A percentile compares a stretch with the other conserved stretches of the same genome.
These are phyloP conservation scores for Neogobius melanostomus DNA, from an alignment of 2,113 vertebrate genomes.

Conservation along the genomic window DNA sequence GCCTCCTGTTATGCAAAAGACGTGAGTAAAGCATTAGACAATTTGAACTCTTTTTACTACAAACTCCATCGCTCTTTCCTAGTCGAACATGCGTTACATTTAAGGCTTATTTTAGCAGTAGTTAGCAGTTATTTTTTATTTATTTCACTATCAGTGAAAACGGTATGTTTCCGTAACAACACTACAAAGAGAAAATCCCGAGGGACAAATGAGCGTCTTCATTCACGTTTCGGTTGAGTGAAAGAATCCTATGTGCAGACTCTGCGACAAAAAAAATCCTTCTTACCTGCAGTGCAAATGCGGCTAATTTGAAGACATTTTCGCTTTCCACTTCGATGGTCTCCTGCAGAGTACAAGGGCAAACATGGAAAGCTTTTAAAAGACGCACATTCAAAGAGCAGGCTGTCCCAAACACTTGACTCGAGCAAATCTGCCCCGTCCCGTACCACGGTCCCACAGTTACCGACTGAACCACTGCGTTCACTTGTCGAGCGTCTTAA, in stretches of 20 bases:
- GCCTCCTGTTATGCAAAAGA: constrained; percentile 84
- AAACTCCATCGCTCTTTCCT: neutral
- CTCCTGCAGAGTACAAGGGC: constrained; percentile 76
- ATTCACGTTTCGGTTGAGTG: constrained; percentile 21
- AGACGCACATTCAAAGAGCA: constrained; percentile 12
- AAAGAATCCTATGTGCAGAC: constrained; percentile 9
- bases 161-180: neutral
- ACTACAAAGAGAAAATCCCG: neutral
- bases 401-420: constrained; percentile 59
- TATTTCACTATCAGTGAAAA: neutral
- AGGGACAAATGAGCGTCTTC: constrained; percentile 32
- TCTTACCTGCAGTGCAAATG: constrained; percentile 92
- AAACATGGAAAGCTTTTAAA: neutral
- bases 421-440: constrained; percentile 46
- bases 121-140: too few species aligned
- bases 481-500: neutral
- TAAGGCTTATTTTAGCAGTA: too few species aligned
- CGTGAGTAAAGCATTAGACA: constrained; percentile 18
- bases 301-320: constrained; percentile 90
- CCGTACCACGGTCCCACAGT: constrained; percentile 75
- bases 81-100: neutral
- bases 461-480: constrained; percentile 77
- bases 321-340: constrained; percentile 89
- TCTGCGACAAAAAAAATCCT: constrained; percentile 38
- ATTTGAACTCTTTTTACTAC: neutral